Evolutionary conservation across 2,797 vertebrate species (phyloP).

Genomic region (Diplodus sargus): DNA sequence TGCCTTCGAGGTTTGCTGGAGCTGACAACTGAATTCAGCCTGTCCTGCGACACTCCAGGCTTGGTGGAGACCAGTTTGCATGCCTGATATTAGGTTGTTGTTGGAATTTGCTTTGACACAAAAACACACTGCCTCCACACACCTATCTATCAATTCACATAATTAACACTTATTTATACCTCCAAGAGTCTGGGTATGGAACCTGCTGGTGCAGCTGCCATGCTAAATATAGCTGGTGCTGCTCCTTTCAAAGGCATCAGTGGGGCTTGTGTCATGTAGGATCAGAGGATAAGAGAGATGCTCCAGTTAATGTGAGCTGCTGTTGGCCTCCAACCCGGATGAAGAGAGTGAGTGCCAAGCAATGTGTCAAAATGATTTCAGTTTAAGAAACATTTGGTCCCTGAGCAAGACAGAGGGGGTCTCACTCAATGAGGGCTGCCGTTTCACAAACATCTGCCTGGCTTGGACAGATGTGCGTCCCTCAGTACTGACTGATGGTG

Average conservation of each 20-base stretch:
- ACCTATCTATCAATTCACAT: conserved; percentile 31
- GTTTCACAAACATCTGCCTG: conserved; percentile 48
- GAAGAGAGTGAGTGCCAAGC: conserved; percentile 30
- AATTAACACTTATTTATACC: conserved; percentile 55
- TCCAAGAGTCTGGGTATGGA: conserved; percentile 45
- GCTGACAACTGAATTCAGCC: conserved; percentile 33
- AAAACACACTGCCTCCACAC: conserved; percentile 1
- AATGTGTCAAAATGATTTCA: conserved; percentile 52
- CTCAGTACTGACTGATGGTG: conserved; percentile 12
- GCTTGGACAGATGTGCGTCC: conserved; percentile 35
- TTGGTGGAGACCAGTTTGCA: conserved; percentile 1
- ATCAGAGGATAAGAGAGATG: conserved; percentile 68
- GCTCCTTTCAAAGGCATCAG: conserved; percentile 71
- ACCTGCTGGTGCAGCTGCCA: conserved; percentile 64
- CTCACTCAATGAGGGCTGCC: conserved; percentile 23
- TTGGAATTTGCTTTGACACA: conserved; percentile 16
- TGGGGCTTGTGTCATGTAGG: conserved; percentile 67
- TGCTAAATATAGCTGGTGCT: conserved; percentile 74
- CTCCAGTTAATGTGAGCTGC: conserved; percentile 69
- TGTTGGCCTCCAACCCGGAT: conserved; percentile 48
- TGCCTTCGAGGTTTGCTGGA: conserved; percentile 24
- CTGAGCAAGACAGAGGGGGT: conserved; percentile 28
- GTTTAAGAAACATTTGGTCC: conserved; percentile 59
- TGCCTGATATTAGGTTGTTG: conserved; percentile 12
- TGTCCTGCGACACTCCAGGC: conserved; percentile 6